phyloP scores from a whole-genome alignment of 2,888 invertebrate species.

The Drosophila peninsularis region DNA sequence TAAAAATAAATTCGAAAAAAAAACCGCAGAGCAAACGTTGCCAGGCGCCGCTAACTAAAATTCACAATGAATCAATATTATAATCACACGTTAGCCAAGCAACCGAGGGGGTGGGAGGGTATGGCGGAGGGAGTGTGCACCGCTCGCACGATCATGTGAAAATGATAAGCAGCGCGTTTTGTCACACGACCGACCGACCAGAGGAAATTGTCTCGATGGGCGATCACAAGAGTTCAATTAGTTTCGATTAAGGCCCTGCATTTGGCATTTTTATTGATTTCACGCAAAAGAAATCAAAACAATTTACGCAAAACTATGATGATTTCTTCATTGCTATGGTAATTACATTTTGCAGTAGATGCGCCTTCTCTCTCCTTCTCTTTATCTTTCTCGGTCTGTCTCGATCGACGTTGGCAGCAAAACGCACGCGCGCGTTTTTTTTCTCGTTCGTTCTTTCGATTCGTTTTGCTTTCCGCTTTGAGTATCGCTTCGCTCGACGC shows the following conservation, averaged over 20 bases:
- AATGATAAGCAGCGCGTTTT: conserved; percentile 60
- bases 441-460: conserved; percentile 19
- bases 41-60: conserved; percentile 41
- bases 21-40: conserved; percentile 33
- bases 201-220: conserved; percentile 18
- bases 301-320: conserved; percentile 65
- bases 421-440: conserved; percentile 67
- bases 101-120: background rate
- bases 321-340: conserved; percentile 36
- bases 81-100: conserved; percentile 4
- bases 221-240: conserved; percentile 73
- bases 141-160: conserved; percentile 72
- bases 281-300: conserved; percentile 66
- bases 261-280: conserved; percentile 67
- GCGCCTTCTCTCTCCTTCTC: conserved; percentile 6
- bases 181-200: conserved; percentile 30
- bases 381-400: background rate
- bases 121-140: background rate
- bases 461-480: conserved; percentile 28
- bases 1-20: conserved; percentile 5
- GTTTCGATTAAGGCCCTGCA: conserved; percentile 57
- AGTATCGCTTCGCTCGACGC: conserved; percentile 39
- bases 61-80: conserved; percentile 40
- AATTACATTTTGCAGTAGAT: conserved; percentile 58
- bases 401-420: conserved; percentile 28